Conservation (phyloP, 2,888 invertebrate species). For the Clunio marinus region DNA sequence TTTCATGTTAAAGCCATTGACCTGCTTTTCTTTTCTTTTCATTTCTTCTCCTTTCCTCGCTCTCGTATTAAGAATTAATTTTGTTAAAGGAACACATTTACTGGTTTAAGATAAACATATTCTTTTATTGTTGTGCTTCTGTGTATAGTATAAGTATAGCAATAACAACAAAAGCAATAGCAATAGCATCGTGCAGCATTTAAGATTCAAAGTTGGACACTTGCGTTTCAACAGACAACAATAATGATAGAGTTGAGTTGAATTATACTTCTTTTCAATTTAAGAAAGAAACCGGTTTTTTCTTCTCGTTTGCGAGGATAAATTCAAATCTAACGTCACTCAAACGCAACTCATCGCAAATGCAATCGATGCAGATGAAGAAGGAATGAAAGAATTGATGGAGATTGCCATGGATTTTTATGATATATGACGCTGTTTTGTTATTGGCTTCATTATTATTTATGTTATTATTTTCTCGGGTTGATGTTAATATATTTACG, state of each 20-base stretch:
- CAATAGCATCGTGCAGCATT: not conserved
- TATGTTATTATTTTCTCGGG: conserved; percentile 1
- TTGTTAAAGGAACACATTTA: not conserved
- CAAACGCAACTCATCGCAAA: not conserved
- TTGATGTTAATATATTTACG: conserved; percentile 14
- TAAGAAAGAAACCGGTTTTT: not conserved
- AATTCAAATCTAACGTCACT: not conserved
- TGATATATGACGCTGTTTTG: conserved; percentile 24
- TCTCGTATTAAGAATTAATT: conserved; percentile 13
- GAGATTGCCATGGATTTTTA: not conserved
- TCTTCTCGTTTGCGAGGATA: not conserved
- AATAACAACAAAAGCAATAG: not conserved
- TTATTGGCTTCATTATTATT: conserved; percentile 15
- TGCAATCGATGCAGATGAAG: not conserved
- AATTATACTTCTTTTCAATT: conserved; percentile 23
- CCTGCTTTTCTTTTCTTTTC: conserved; percentile 30
- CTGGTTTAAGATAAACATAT: conserved; percentile 19
- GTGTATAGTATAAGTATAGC: not conserved
- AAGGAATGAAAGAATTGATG: not conserved
- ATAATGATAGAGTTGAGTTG: conserved; percentile 31
- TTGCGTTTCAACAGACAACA: conserved; percentile 32
- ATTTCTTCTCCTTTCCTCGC: too few relatives aligned
- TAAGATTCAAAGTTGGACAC: conserved; percentile 28
- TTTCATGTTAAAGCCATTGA: conserved; percentile 25
- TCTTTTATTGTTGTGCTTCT: conserved; percentile 16